Percentiles rank a stretch among this genome's conserved stretches.
Evolutionary conservation across 2,113 vertebrate genomes (phyloP).

Genomic region (Capreolus pygargus): DNA sequence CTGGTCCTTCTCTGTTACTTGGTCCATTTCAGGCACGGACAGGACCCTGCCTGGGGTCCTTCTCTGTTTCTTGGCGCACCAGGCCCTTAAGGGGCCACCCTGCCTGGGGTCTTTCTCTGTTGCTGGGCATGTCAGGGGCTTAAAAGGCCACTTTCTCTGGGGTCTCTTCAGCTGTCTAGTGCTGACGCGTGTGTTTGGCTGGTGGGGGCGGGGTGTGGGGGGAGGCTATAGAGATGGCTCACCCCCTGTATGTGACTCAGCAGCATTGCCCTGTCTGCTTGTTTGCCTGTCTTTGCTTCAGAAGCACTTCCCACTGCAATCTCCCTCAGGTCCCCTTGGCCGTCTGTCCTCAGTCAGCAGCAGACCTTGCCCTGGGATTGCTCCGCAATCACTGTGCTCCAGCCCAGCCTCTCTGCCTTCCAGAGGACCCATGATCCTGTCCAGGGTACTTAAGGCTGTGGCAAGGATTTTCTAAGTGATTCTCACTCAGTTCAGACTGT

Average conservation of each 20-base stretch:
- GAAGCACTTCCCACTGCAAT: background rate
- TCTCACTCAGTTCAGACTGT: background rate
- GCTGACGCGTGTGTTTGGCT: background rate
- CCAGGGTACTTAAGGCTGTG: rapidly evolving
- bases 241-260: background rate
- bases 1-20: background rate
- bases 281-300: background rate
- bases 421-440: background rate
- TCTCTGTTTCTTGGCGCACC: too few relatives aligned
- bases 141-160: background rate
- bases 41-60: background rate
- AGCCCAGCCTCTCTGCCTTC: background rate
- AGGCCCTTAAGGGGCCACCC: too few relatives aligned
- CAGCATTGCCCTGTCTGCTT: background rate
- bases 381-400: background rate
- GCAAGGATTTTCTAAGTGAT: background rate
- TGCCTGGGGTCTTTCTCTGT: background rate
- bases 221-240: background rate
- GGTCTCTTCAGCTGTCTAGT: background rate
- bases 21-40: background rate
- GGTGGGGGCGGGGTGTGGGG: rapidly evolving
- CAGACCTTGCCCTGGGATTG: background rate
- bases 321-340: background rate
- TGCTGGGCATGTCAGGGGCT: background rate
- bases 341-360: background rate